These are phyloP conservation scores for Apis dorsata DNA, from an alignment of 1,140 invertebrate species.

Conservation along the genomic window DNA sequence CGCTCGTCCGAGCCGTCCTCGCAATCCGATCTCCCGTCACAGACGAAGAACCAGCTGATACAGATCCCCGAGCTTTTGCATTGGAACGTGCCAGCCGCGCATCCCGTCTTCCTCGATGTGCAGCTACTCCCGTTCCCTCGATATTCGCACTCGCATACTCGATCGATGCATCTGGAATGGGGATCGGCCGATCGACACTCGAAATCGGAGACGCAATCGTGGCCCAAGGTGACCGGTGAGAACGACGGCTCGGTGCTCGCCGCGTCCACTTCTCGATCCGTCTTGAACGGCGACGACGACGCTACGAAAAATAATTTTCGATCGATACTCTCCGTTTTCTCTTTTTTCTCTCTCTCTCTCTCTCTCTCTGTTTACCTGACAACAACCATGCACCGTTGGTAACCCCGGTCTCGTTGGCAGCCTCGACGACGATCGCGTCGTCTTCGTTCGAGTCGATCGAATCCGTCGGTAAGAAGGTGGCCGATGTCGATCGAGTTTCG, in stretches of 20 bases:
- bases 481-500: slow-evolving; percentile 70
- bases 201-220: slow-evolving; percentile 86
- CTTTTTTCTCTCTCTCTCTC: too few relatives aligned
- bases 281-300: slow-evolving; percentile 65
- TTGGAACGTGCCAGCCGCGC: slow-evolving; percentile 90
- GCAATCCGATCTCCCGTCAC: slow-evolving; percentile 94
- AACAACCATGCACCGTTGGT: slow-evolving; percentile 40
- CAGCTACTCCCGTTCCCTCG: slow-evolving; percentile 82
- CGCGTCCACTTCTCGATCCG: slow-evolving; percentile 77
- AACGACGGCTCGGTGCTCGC: slow-evolving; percentile 70
- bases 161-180: slow-evolving; percentile 87
- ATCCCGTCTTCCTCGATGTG: slow-evolving; percentile 86
- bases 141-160: slow-evolving; percentile 88
- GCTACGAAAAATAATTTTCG: background rate
- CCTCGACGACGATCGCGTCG: slow-evolving; percentile 76
- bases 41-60: slow-evolving; percentile 95
- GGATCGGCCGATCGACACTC: slow-evolving; percentile 91
- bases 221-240: slow-evolving; percentile 87
- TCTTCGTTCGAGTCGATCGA: slow-evolving; percentile 69
- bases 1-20: slow-evolving; percentile 91
- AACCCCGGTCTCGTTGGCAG: slow-evolving; percentile 63
- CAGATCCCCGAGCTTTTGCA: slow-evolving; percentile 90
- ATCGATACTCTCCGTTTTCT: background rate
- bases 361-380: background rate
- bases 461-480: slow-evolving; percentile 64